A percentile compares a stretch with the other conserved stretches of the same genome.
phyloP scores from a whole-genome alignment of 2,113 vertebrate species.

The Halcyon malimbica region DNA sequence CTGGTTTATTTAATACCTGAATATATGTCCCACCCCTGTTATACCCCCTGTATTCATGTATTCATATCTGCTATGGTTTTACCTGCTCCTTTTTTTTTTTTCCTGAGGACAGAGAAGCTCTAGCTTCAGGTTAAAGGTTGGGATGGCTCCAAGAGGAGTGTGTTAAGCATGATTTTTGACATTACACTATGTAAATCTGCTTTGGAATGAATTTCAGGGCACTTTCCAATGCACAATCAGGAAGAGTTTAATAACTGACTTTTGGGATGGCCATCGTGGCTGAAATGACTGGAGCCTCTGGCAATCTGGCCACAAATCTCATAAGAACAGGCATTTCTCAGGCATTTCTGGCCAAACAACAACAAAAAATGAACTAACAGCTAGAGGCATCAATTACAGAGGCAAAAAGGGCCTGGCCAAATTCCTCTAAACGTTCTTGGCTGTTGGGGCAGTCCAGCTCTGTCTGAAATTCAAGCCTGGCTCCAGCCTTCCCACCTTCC shows the following conservation, averaged over 20 bases:
- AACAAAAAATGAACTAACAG: not conserved
- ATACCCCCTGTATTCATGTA: too few species aligned
- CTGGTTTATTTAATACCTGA: not conserved
- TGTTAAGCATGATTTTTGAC: not conserved
- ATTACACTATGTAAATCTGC: not conserved
- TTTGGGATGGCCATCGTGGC: not conserved
- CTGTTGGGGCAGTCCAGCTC: not conserved
- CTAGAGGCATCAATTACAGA: conserved; percentile 29
- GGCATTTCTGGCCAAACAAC: not conserved
- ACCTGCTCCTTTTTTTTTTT: not conserved
- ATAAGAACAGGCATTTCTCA: not conserved
- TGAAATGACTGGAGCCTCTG: not conserved
- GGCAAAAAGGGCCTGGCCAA: not conserved
- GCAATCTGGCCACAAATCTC: conserved; percentile 1
- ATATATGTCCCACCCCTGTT: too few species aligned
- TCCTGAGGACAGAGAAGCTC: not conserved
- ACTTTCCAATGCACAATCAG: not conserved
- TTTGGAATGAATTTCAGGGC: not conserved
- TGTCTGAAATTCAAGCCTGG: conserved; percentile 36
- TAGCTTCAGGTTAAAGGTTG: not conserved
- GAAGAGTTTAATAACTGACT: conserved; percentile 23
- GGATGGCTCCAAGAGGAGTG: not conserved
- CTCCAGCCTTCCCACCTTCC: conserved; percentile 43
- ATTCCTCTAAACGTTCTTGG: conserved; percentile 50
- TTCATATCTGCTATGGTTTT: not conserved